Base-by-base conservation (phyloP, 2,888 invertebrate species). In the Liopterus haemorrhoidalis region DNA sequence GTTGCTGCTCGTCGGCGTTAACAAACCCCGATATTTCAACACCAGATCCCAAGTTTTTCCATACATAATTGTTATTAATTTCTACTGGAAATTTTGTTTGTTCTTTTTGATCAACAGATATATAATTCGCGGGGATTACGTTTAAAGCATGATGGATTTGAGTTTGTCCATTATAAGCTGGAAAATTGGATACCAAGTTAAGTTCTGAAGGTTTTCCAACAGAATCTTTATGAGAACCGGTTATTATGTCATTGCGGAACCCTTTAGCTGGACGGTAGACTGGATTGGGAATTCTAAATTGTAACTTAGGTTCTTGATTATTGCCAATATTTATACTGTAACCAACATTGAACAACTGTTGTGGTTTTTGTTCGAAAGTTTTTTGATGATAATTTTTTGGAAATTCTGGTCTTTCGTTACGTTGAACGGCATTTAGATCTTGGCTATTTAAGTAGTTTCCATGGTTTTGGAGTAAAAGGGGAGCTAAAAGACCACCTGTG, bases 301-400 rank as follows among this genome's bases (percentile, higher is more conserved):
- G 46, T 16, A 31, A 41, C 5, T 50, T 31, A 2, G 41, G 48
- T 18, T 35, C 47, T 15, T 12, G 22, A 31, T 37, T 45, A 14
- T 53, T 55, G n/a, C 43, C 58, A 45, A 64, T 62, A 14, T 61
- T 62, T 4, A 64, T 60, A 37, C 62, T 63, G 49, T 64, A 64
- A 2, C 63, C 63, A 0, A 64, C 63, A 40, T 64, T 63, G 48
- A 63, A 62, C 4, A 58, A 52, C 41, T 57, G 56, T 18, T 54
- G 49, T 24, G 50, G 51, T 19, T 18, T 31, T 21, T 14, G 44
- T 19, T 12, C n/a, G n/a, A n/a, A n/a, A n/a, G n/a, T n/a, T n/a
- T 19, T 14, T 27, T 27, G 2, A 22, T 41, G 25, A 41, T 30
- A 24, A 51, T 37, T 28, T 9, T 15, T 25, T 25, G 22, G 35